Evolutionary conservation across 2,888 invertebrate species (phyloP), one percentile per base, ranked within the genome.

Genomic region (Reticulitermes lucifugus): DNA sequence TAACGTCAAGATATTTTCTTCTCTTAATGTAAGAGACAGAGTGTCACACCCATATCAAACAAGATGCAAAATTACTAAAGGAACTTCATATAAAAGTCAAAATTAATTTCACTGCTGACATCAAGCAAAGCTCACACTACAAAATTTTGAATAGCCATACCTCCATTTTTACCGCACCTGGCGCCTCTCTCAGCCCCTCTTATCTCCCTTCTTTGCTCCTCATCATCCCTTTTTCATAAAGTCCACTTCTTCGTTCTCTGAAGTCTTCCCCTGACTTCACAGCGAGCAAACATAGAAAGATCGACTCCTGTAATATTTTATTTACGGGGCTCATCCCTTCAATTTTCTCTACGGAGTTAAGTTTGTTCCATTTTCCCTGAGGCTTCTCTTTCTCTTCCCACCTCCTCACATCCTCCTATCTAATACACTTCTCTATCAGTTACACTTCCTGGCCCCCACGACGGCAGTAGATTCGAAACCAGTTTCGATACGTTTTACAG

Each of bases 281-380:
- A 73, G 77, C 77, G 25, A 77, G 77, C 77, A 77, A 77, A 77
- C 77, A 77, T 77, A 0, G 75, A 9, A 75, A 75, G 75, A 75
- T 75, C 75, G 75, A 75, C 35, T 43, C 75, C 21, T 9, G 75
- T 75, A 75, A 75, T 75, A 75, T 75, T 75, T 75, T 75, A 75
- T 75, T 75, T 75, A 75, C 75, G 75, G 75, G 46, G 43, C 35
- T 46, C 75, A 75, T 75, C 75, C 43, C 75, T 75, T 46, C 75
- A 75, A 75, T 75, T 75, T 75, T 75, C 75, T 75, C 75, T 75
- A 3, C 43, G 9, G 43, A 75, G 75, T 75, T 75, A 75, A 75
- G 75, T 43, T 71, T 35, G 71, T 29, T 71, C 71, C 71, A 71
- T 35, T 10, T 9, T 35, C 29, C 71, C 71, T 29, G 21, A 60